phyloP scores from a whole-genome alignment of 2,888 invertebrate genomes.

The Platycheirus albimanus region DNA sequence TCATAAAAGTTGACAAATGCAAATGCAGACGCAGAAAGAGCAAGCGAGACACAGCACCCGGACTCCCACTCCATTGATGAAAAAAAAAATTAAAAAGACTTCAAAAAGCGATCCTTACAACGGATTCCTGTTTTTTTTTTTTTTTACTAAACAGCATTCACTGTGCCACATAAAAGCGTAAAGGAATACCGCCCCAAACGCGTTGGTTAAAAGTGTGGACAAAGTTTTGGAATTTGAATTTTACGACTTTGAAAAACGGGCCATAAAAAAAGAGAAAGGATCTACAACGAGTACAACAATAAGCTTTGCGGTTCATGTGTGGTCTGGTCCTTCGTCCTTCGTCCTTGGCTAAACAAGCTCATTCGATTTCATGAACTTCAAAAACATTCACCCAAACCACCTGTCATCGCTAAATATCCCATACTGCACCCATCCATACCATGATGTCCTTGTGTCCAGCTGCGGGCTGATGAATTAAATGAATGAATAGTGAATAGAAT shows the following conservation, averaged over 20 bases:
- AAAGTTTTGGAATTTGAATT: slow-evolving; percentile 68
- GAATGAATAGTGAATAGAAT: neutral
- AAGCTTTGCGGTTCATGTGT: slow-evolving; percentile 9
- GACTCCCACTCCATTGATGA: no score
- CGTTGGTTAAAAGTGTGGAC: slow-evolving; percentile 9
- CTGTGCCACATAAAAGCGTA: no score
- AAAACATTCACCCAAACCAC: slow-evolving; percentile 63
- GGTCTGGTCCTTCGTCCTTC: neutral
- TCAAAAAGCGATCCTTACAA: no score
- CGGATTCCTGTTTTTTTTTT: slow-evolving; percentile 6
- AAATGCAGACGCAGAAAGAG: slow-evolving; percentile 30
- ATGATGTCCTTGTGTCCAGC: slow-evolving; percentile 22
- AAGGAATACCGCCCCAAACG: neutral
- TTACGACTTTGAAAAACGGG: slow-evolving; percentile 27
- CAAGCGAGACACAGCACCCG: neutral
- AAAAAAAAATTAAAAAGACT: slow-evolving; percentile 21
- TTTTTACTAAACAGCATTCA: no score
- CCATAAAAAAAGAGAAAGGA: neutral
- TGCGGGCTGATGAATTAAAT: neutral
- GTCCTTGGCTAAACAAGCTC: slow-evolving; percentile 29
- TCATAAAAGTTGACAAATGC: slow-evolving; percentile 60
- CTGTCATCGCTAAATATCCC: slow-evolving; percentile 58
- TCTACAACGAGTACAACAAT: slow-evolving; percentile 1
- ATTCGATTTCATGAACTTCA: slow-evolving; percentile 66
- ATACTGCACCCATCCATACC: neutral